A percentile compares a stretch with the other conserved stretches of the same genome.
These are phyloP conservation scores for Notodromas monacha DNA, from an alignment of 2,888 invertebrate species.

Conservation along the genomic window DNA sequence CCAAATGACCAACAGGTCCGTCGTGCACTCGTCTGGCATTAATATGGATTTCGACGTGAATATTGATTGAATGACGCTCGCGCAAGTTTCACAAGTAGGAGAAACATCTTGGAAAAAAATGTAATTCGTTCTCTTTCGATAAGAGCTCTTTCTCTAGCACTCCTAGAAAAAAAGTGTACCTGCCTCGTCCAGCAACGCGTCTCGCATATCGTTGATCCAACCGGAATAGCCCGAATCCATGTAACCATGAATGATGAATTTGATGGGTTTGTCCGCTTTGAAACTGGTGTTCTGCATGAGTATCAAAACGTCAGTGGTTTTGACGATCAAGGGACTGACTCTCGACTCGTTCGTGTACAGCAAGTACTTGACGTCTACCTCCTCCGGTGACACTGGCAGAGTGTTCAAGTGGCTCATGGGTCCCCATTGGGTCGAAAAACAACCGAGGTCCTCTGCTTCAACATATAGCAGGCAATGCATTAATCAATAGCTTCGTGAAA, in stretches of 20 bases:
- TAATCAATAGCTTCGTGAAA: no score
- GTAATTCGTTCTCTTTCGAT: no score
- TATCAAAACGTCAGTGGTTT: no score
- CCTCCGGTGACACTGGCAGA: not conserved
- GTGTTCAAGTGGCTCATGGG: not conserved
- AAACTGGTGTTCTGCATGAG: not conserved
- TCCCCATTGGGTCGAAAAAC: slow-evolving; percentile 1
- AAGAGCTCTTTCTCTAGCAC: no score
- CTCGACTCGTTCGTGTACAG: not conserved
- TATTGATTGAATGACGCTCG: no score
- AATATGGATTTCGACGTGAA: no score
- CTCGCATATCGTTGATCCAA: not conserved
- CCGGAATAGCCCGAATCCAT: not conserved
- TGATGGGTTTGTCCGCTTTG: not conserved
- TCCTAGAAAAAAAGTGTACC: no score
- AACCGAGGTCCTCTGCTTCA: slow-evolving; percentile 1
- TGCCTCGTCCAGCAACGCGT: slow-evolving; percentile 1
- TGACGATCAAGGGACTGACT: not conserved
- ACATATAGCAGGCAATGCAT: no score
- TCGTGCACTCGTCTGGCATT: no score
- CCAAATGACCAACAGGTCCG: no score
- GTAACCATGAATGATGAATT: not conserved
- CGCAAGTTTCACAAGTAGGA: no score
- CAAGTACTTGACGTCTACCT: not conserved
- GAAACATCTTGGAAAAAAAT: no score